Conservation (phyloP, 1,140 invertebrate genomes). For the Leptinotarsa texana region DNA sequence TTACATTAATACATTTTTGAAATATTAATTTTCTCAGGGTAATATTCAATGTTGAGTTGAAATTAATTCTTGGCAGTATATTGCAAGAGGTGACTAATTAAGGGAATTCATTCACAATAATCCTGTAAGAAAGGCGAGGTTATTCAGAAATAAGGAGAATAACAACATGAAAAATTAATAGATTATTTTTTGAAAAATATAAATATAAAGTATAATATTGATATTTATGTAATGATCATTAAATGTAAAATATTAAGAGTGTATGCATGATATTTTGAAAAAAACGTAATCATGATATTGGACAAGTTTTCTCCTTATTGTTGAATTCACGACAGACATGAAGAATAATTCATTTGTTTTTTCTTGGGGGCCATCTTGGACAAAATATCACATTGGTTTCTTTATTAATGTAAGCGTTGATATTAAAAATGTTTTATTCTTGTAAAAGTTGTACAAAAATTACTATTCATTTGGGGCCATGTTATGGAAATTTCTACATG, state of each 20-base stretch:
- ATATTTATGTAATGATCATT: slow-evolving; percentile 50
- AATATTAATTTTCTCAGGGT: too few species aligned
- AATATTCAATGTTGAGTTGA: too few species aligned
- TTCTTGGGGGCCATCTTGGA: slow-evolving; percentile 41
- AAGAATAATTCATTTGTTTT: slow-evolving; percentile 37
- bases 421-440: slow-evolving; percentile 50
- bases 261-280: slow-evolving; percentile 51
- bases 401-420: slow-evolving; percentile 41
- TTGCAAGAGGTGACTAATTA: slow-evolving; percentile 33
- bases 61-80: not conserved
- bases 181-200: slow-evolving; percentile 54
- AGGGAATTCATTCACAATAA: slow-evolving; percentile 51
- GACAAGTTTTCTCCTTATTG: slow-evolving; percentile 50
- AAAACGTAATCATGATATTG: slow-evolving; percentile 46
- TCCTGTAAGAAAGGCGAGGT: slow-evolving; percentile 50
- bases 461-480: slow-evolving; percentile 45
- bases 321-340: slow-evolving; percentile 48
- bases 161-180: slow-evolving; percentile 46
- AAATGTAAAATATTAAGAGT: slow-evolving; percentile 52
- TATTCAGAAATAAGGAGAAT: slow-evolving; percentile 50
- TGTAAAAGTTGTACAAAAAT: slow-evolving; percentile 46
- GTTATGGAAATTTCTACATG: slow-evolving; percentile 39
- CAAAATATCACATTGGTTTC: slow-evolving; percentile 29
- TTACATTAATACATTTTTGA: too few species aligned
- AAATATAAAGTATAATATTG: slow-evolving; percentile 52